Percentiles rank a stretch among this genome's conserved stretches.
Conservation (phyloP, 2,888 invertebrate species). For the Junonia oenone region DNA sequence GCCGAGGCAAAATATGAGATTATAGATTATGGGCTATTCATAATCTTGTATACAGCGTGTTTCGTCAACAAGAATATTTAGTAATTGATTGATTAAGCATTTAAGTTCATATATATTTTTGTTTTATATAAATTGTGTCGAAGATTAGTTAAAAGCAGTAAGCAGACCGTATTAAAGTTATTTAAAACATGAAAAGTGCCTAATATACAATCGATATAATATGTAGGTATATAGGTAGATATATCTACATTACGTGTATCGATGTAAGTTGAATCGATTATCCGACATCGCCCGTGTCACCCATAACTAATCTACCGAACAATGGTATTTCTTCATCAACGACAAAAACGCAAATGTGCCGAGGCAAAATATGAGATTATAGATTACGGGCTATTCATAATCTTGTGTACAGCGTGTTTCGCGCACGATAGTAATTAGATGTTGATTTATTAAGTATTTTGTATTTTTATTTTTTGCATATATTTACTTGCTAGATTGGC, state of each 20-base stretch:
- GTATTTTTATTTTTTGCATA: too few species aligned
- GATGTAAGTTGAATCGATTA: slow-evolving; percentile 63
- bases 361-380: slow-evolving; percentile 63
- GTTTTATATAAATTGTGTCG: too few species aligned
- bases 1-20: slow-evolving; percentile 60
- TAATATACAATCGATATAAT: too few species aligned
- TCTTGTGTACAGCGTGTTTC: slow-evolving; percentile 47
- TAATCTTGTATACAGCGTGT: slow-evolving; percentile 49
- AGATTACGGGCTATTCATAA: slow-evolving; percentile 48
- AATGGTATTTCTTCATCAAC: slow-evolving; percentile 74
- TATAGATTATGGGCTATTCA: slow-evolving; percentile 50
- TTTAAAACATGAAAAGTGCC: too few species aligned
- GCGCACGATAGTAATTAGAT: too few species aligned
- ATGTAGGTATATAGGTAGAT: too few species aligned
- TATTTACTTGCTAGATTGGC: too few species aligned
- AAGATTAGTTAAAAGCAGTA: too few species aligned
- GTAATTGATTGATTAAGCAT: background rate
- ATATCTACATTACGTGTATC: slow-evolving; percentile 66
- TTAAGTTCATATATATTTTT: background rate
- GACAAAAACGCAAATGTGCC: slow-evolving; percentile 63
- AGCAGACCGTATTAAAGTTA: too few species aligned
- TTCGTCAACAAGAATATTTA: too few species aligned
- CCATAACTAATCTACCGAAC: slow-evolving; percentile 65
- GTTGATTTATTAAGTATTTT: too few species aligned
- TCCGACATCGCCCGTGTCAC: slow-evolving; percentile 61